Conservation (phyloP, 2,888 invertebrate genomes). For the Stenoptilia bipunctidactyla region DNA sequence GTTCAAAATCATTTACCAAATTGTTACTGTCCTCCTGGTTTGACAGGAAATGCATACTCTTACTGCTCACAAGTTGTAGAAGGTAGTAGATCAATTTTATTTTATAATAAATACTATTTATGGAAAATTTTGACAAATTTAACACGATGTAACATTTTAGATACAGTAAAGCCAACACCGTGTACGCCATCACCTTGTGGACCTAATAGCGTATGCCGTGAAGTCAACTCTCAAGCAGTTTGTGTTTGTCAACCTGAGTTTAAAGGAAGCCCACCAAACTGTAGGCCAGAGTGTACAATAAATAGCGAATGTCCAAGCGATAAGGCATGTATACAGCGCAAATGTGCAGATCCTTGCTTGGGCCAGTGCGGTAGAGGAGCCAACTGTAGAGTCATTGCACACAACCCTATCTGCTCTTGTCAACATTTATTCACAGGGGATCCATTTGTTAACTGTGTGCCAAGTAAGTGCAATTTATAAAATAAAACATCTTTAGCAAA, state of each 20-base stretch:
- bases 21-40: slow-evolving; percentile 77
- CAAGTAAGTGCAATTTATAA: too few species aligned
- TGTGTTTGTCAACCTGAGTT: slow-evolving; percentile 81
- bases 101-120: neutral
- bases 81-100: slow-evolving; percentile 33
- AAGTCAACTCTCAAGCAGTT: slow-evolving; percentile 75
- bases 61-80: slow-evolving; percentile 64
- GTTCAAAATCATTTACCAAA: slow-evolving; percentile 82
- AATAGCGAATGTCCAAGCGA: slow-evolving; percentile 83
- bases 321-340: slow-evolving; percentile 81
- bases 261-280: slow-evolving; percentile 82
- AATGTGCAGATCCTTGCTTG: slow-evolving; percentile 84
- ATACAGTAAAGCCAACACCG: slow-evolving; percentile 54
- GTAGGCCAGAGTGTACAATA: slow-evolving; percentile 85
- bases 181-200: slow-evolving; percentile 84
- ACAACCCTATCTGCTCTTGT: slow-evolving; percentile 87
- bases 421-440: slow-evolving; percentile 81
- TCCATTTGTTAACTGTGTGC: slow-evolving; percentile 75
- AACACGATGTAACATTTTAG: slow-evolving; percentile 26
- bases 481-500: too few species aligned
- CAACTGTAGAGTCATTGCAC: slow-evolving; percentile 83
- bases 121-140: neutral
- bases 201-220: slow-evolving; percentile 80
- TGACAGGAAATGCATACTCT: slow-evolving; percentile 78
- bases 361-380: slow-evolving; percentile 85